Percentiles rank a stretch among this genome's conserved stretches.
Conservation (phyloP, 2,888 invertebrate species). For the Patella ulyssiponensis region DNA sequence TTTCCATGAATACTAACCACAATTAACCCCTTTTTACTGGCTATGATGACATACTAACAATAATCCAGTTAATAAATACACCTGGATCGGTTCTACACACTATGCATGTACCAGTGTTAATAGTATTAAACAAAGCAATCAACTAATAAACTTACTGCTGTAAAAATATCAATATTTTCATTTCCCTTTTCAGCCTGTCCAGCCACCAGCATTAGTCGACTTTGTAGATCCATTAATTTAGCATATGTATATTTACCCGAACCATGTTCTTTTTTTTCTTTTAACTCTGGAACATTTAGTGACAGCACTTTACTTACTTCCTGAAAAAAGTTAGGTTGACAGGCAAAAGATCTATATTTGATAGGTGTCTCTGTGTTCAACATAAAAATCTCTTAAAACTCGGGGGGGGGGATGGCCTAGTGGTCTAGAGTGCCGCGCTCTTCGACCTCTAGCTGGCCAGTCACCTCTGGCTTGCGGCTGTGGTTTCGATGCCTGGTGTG, state of each 20-base stretch:
- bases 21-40: too few species aligned
- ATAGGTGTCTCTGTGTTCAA: too few species aligned
- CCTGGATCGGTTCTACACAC: too few species aligned
- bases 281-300: conserved; percentile 42
- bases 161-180: conserved; percentile 58
- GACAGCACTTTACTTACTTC: conserved; percentile 42
- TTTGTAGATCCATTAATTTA: conserved; percentile 63
- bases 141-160: conserved; percentile 42
- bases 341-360: neutral
- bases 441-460: too few species aligned
- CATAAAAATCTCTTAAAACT: too few species aligned
- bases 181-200: conserved; percentile 63
- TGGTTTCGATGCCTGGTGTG: too few species aligned
- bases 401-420: too few species aligned
- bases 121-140: neutral
- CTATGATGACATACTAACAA: neutral
- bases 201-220: conserved; percentile 66
- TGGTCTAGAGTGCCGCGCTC: too few species aligned
- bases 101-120: too few species aligned
- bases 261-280: conserved; percentile 18
- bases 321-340: conserved; percentile 29
- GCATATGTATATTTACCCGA: conserved; percentile 42
- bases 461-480: too few species aligned
- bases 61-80: too few species aligned
- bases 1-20: too few species aligned